A percentile compares a stretch with the other conserved stretches of the same genome.
Evolutionary conservation across 2,113 vertebrate genomes (phyloP).

Genomic region (Myxocyprinus asiaticus): DNA sequence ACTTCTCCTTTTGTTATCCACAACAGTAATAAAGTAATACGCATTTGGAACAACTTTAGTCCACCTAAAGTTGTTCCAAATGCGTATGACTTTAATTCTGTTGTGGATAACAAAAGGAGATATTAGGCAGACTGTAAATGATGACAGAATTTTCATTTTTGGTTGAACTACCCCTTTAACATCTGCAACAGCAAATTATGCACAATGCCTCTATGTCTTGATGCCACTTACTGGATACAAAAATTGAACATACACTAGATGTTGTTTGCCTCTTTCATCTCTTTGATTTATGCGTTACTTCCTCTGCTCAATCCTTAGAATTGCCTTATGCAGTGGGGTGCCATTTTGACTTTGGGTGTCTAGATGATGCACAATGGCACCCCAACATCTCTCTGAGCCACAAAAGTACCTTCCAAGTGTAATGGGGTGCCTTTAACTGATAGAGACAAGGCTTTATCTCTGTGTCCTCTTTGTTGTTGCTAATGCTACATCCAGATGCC

Average conservation of each 20-base stretch:
- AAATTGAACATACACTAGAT: background rate
- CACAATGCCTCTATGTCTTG: background rate
- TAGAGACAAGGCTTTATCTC: slow-evolving; percentile 42
- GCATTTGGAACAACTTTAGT: too few relatives aligned
- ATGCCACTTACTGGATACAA: background rate
- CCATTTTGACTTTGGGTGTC: slow-evolving; percentile 33
- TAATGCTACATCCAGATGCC: slow-evolving; percentile 17
- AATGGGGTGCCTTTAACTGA: slow-evolving; percentile 52
- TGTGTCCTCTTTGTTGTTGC: slow-evolving; percentile 7
- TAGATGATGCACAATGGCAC: slow-evolving; percentile 37
- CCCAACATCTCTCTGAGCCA: slow-evolving; percentile 33
- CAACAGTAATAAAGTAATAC: too few relatives aligned
- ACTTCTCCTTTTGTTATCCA: too few relatives aligned
- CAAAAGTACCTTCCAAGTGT: slow-evolving; percentile 24
- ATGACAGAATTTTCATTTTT: too few relatives aligned
- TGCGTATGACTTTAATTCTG: too few relatives aligned
- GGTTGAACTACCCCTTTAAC: background rate
- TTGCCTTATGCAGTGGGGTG: slow-evolving; percentile 51
- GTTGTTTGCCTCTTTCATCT: background rate
- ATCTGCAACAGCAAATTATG: background rate
- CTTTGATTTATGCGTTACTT: slow-evolving; percentile 3
- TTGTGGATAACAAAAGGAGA: too few relatives aligned
- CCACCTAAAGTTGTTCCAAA: too few relatives aligned
- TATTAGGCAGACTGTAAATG: too few relatives aligned
- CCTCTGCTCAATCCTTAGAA: slow-evolving; percentile 37